Conservation (phyloP, 2,888 invertebrate genomes). For the Agonopterix subpropinquella region DNA sequence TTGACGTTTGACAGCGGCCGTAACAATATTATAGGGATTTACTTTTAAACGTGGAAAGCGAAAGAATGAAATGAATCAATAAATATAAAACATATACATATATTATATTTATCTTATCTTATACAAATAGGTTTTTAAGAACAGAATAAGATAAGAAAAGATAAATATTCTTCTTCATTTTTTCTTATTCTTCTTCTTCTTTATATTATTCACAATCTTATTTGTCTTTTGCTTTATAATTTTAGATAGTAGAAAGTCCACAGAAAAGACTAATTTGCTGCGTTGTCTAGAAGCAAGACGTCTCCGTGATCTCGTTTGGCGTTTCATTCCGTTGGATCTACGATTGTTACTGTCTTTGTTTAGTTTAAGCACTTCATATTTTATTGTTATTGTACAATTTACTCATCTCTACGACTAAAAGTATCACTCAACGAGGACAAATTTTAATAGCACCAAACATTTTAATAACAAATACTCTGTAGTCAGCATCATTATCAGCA, state of each 20-base stretch:
- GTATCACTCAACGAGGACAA: background rate
- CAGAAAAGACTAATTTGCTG: background rate
- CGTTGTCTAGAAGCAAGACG: slow-evolving; percentile 1
- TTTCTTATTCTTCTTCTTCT: too few relatives aligned
- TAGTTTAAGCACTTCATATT: slow-evolving; percentile 6
- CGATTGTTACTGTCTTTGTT: slow-evolving; percentile 2
- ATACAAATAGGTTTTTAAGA: too few relatives aligned
- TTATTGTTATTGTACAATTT: slow-evolving; percentile 7
- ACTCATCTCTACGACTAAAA: slow-evolving; percentile 4
- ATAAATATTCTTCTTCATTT: too few relatives aligned
- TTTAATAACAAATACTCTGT: too few relatives aligned
- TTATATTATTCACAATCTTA: too few relatives aligned
- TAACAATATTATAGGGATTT: too few relatives aligned
- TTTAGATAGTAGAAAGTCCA: background rate
- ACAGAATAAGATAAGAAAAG: too few relatives aligned
- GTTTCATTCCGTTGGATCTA: slow-evolving; percentile 3
- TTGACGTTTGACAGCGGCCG: too few relatives aligned
- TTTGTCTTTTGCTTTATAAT: background rate
- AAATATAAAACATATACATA: too few relatives aligned
- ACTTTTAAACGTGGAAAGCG: background rate
- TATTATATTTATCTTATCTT: too few relatives aligned
- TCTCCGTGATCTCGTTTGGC: slow-evolving; percentile 1
- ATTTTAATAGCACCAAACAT: background rate
- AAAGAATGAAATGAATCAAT: too few relatives aligned
- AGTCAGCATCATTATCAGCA: too few relatives aligned